These are phyloP conservation scores for Arrhamphus sclerolepis DNA, from an alignment of 2,797 vertebrate genomes.

Conservation along the genomic window DNA sequence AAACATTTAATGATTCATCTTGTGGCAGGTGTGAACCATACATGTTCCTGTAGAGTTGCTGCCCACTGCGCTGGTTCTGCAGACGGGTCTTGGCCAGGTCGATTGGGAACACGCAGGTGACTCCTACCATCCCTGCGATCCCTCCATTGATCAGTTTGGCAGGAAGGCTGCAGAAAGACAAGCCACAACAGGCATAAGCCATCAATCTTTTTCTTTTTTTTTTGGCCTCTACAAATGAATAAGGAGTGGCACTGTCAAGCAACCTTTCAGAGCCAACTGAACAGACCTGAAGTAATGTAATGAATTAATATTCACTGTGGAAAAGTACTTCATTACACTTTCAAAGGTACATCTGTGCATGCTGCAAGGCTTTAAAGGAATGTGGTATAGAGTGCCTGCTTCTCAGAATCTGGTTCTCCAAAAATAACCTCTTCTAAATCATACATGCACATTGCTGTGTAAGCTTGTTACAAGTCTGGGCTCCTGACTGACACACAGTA, in stretches of 20 bases:
- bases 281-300: background rate
- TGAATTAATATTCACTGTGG: background rate
- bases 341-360: background rate
- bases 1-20: background rate
- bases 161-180: conserved; percentile 76
- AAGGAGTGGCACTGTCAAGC: background rate
- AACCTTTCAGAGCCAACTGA: background rate
- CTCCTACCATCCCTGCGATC: conserved; percentile 86
- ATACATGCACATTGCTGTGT: conserved; percentile 7
- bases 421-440: conserved; percentile 53
- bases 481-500: background rate
- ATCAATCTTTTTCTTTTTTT: conserved; percentile 1
- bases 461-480: background rate
- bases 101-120: conserved; percentile 89
- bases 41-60: conserved; percentile 87
- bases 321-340: background rate
- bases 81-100: conserved; percentile 88
- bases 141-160: conserved; percentile 90
- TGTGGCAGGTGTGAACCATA: conserved; percentile 48
- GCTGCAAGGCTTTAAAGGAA: conserved; percentile 10
- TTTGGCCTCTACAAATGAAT: background rate
- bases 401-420: conserved; percentile 22
- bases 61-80: conserved; percentile 87
- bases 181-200: background rate
- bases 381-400: conserved; percentile 4